Conservation (phyloP, 1,140 invertebrate genomes). For the Diachasma alloeum region DNA sequence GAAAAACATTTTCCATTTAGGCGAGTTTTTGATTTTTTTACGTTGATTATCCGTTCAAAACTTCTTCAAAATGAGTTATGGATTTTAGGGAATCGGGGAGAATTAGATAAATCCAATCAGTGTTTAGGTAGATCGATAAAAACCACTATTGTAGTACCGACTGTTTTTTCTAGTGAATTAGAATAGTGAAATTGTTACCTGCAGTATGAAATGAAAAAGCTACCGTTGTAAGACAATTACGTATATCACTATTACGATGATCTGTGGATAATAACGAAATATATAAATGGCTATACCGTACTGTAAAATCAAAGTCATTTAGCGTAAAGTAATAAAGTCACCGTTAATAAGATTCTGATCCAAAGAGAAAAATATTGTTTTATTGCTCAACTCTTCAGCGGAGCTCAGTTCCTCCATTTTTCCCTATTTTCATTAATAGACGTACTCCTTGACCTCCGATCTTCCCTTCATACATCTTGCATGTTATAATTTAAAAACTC, state of each 20-base stretch:
- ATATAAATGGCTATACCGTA: conserved; percentile 60
- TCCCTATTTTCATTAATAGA: background rate
- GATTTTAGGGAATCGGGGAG: background rate
- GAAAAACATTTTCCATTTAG: too few relatives aligned
- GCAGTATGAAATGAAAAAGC: conserved; percentile 47
- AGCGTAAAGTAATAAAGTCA: conserved; percentile 51
- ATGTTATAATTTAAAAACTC: too few relatives aligned
- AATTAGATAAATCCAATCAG: conserved; percentile 6
- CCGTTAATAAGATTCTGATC: conserved; percentile 42
- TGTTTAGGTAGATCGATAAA: conserved; percentile 20
- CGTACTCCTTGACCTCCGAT: too few relatives aligned
- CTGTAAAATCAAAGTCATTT: conserved; percentile 60
- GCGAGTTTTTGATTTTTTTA: too few relatives aligned
- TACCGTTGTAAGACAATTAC: conserved; percentile 39
- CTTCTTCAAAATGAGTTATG: background rate
- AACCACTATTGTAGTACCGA: conserved; percentile 46
- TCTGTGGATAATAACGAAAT: conserved; percentile 49
- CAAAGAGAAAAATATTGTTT: conserved; percentile 29
- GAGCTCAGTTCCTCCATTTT: background rate
- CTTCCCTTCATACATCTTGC: too few relatives aligned
- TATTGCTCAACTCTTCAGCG: conserved; percentile 4
- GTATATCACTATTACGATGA: conserved; percentile 39
- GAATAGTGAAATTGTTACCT: conserved; percentile 54
- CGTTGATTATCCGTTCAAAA: too few relatives aligned
- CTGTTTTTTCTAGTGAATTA: conserved; percentile 55